Base-by-base conservation (phyloP, 2,113 vertebrate species). In the Hoplias malabaricus region DNA sequence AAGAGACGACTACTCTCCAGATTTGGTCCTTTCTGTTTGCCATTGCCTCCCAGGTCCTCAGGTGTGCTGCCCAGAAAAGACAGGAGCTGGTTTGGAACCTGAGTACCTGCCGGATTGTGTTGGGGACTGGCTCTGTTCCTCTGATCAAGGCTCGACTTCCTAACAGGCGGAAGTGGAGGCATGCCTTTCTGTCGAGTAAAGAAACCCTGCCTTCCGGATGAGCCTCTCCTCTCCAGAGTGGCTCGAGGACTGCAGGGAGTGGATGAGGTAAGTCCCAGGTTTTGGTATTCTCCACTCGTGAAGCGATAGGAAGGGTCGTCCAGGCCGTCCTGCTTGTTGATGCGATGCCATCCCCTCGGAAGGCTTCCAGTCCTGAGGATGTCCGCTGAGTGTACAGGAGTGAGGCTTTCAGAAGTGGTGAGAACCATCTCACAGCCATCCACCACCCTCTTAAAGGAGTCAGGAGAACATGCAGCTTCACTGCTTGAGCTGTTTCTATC, bases 111-210 rank as follows among this genome's bases (percentile, higher is more conserved):
- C 75, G 46, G 90, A 61, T 0, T 91, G 79, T 96, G 94, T 65
- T 96, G 95, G 1, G 95, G 95, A 56, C 96, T 96, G 61, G 96
- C 98, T 86, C 96, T 91, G 86, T 99, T 99, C 73, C 93, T 95
- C 89, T 98, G 96, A 77, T 99, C 98, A 63, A 99, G 86, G 87
- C 98, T 99, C 40, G 98, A 99, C 85, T 98, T 99, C 8, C 98
- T 92, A 34, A 99, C 89, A 0, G 98, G 98, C 9, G 98, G 98
- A 53, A 98, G 82, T 0, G 98, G 98, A 8, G 98, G 98, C 0
- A 91, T 95, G 6, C 95, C 96, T 88, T 96, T 98, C 77, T 94
- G 96, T 59, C 96, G 93, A 74, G 94, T 89, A 54, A 96, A 93
- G 77, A 96, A 89, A n/a, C 94, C 90, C 33, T 94, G 95, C 84